Evolutionary conservation across 1,140 invertebrate species (phyloP).

Genomic region (Bombus terrestris): DNA sequence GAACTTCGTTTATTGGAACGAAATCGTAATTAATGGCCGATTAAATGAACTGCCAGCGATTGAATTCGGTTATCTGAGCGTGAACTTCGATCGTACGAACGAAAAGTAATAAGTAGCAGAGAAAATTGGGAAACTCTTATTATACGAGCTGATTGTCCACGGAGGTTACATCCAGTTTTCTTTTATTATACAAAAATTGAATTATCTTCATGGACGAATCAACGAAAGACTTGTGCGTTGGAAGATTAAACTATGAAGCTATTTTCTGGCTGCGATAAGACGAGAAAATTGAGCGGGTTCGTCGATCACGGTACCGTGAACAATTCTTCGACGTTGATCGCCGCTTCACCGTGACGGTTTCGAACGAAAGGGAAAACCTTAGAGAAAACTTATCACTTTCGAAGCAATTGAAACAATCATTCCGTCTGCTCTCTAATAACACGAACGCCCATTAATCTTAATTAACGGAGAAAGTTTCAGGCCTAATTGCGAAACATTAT

Average conservation of each 20-base stretch:
- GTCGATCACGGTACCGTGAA: slow-evolving; percentile 6
- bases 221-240: neutral
- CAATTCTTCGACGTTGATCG: slow-evolving; percentile 12
- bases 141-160: too few species aligned
- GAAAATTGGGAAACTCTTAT: too few species aligned
- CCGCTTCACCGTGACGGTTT: slow-evolving; percentile 19
- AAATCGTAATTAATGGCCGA: too few species aligned
- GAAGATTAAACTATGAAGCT: neutral
- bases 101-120: neutral
- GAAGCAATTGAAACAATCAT: slow-evolving; percentile 42
- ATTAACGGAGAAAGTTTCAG: slow-evolving; percentile 68
- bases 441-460: slow-evolving; percentile 65
- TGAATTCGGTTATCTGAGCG: too few species aligned
- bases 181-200: neutral
- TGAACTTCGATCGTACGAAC: neutral
- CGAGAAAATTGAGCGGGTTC: neutral
- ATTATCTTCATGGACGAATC: neutral
- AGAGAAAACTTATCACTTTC: slow-evolving; percentile 59
- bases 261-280: neutral
- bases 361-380: slow-evolving; percentile 57
- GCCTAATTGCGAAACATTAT: slow-evolving; percentile 39
- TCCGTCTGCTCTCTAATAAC: slow-evolving; percentile 48
- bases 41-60: too few species aligned
- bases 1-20: neutral
- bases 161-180: neutral